phyloP scores from a whole-genome alignment of 1,140 invertebrate species.

The Drosophila nikananu region DNA sequence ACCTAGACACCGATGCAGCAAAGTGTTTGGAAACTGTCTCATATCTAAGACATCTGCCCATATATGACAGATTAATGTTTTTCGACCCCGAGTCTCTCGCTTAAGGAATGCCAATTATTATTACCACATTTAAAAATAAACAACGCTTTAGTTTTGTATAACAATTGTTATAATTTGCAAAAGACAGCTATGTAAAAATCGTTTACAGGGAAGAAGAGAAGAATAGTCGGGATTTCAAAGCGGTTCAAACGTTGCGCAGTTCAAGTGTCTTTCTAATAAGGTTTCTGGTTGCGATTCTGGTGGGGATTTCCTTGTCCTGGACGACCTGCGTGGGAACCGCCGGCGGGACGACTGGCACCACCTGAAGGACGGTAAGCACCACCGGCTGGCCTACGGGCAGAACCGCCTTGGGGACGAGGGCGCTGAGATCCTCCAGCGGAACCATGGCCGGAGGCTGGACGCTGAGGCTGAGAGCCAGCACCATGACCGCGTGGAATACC shows the following conservation, averaged over 20 bases:
- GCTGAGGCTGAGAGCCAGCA: constrained; percentile 14
- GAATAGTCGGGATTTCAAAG: background rate
- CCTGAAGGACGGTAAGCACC: background rate
- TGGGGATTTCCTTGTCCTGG: constrained; percentile 15
- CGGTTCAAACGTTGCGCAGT: background rate
- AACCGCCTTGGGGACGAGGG: constrained; percentile 9
- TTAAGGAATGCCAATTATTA: background rate
- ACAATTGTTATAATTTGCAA: constrained; percentile 33
- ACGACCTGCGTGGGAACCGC: constrained; percentile 8
- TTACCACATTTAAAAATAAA: background rate
- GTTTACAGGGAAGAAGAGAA: background rate
- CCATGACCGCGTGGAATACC: background rate
- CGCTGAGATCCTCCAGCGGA: constrained; percentile 12
- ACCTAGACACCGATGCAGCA: background rate
- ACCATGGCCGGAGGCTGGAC: constrained; percentile 8
- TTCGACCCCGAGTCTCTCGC: too few relatives aligned
- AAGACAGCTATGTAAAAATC: background rate
- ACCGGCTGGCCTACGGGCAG: constrained; percentile 2
- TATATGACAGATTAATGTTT: too few relatives aligned
- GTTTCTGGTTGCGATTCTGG: constrained; percentile 14
- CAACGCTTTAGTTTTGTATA: constrained; percentile 14
- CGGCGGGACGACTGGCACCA: constrained; percentile 4
- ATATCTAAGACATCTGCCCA: too few relatives aligned
- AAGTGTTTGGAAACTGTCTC: too few relatives aligned
- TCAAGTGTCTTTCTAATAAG: constrained; percentile 5